Conservation (phyloP, 2,113 vertebrate genomes). For the Sphyrna mokarran region DNA sequence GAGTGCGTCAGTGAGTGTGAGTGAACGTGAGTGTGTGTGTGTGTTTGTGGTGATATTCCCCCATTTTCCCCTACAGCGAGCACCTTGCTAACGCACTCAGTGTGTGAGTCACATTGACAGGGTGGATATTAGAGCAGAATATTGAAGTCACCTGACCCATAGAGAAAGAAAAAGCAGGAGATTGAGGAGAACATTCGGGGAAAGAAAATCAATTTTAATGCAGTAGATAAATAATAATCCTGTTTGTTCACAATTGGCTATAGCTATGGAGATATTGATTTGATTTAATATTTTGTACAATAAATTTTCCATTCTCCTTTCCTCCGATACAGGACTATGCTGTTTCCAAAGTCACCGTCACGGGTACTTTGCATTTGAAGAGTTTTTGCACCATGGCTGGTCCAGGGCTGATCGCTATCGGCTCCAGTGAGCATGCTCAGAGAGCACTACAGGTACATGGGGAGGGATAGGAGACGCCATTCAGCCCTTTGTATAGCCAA, state of each 20-base stretch:
- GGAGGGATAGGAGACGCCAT: too few species aligned
- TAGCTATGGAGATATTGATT: neutral
- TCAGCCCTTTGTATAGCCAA: neutral
- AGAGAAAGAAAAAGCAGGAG: neutral
- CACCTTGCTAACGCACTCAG: neutral
- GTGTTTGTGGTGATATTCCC: neutral
- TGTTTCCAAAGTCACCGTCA: slow-evolving; percentile 84
- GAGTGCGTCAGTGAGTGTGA: too few species aligned
- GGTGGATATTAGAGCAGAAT: neutral
- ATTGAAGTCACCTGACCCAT: neutral
- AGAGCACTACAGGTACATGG: slow-evolving; percentile 83
- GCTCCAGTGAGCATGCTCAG: slow-evolving; percentile 88
- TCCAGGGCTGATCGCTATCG: slow-evolving; percentile 84
- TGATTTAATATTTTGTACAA: neutral
- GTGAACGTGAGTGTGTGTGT: too few species aligned
- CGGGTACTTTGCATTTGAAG: slow-evolving; percentile 79
- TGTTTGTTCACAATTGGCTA: neutral
- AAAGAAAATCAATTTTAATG: neutral
- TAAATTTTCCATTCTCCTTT: slow-evolving; percentile 34
- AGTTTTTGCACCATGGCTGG: slow-evolving; percentile 97
- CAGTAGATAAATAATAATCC: neutral
- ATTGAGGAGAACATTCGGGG: neutral
- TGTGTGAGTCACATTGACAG: neutral
- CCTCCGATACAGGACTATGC: slow-evolving; percentile 69
- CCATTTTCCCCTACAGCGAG: neutral